Evolutionary conservation across 2,113 vertebrate genomes (phyloP).

Genomic region (Microcebus griseorufus): DNA sequence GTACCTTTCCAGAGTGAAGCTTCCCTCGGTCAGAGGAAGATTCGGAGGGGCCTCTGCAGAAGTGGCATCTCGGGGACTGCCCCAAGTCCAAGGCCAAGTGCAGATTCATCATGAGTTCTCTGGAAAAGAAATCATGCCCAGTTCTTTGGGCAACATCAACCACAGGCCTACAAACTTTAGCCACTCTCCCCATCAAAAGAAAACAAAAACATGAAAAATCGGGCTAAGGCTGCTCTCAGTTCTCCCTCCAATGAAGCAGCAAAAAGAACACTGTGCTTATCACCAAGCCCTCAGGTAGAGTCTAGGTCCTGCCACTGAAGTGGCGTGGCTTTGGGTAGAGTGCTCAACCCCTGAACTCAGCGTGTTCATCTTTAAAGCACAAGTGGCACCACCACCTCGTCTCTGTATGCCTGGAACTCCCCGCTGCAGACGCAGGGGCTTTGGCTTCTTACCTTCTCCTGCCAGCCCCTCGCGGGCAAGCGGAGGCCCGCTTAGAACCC

Average conservation of each 20-base stretch:
- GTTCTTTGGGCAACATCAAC: neutral
- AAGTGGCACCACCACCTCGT: neutral
- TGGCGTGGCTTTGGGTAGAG: neutral
- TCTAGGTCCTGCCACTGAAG: neutral
- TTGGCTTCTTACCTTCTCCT: neutral
- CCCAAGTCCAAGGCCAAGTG: neutral
- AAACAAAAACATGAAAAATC: neutral
- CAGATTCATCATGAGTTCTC: neutral
- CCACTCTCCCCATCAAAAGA: neutral
- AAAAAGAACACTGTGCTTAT: neutral
- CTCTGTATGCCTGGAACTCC: neutral
- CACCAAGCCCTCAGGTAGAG: neutral
- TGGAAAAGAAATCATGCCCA: neutral
- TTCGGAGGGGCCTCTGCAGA: fast-evolving
- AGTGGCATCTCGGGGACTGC: neutral
- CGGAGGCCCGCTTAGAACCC: neutral
- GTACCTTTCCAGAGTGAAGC: neutral
- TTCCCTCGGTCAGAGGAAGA: neutral
- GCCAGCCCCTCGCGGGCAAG: neutral
- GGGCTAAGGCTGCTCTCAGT: neutral
- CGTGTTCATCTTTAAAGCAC: neutral
- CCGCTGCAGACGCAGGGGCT: neutral
- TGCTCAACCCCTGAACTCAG: neutral
- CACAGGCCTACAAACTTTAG: neutral
- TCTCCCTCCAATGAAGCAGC: neutral